Evolutionary conservation across 2,113 vertebrate species (phyloP).

Genomic region (Hiodon alosoides): DNA sequence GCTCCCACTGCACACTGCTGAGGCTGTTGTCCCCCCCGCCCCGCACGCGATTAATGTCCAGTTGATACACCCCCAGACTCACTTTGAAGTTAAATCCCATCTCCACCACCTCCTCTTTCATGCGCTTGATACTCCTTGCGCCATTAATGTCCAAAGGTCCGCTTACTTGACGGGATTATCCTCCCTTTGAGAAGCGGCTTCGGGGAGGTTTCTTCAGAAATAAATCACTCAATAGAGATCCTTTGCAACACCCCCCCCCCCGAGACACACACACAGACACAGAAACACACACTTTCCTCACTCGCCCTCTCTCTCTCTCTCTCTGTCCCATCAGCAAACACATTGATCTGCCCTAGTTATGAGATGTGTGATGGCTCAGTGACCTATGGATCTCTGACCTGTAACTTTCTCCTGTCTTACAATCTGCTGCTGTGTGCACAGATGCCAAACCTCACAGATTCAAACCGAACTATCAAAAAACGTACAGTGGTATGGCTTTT

Average conservation of each 20-base stretch:
- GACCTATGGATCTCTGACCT: not conserved
- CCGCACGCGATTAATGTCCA: constrained; percentile 4
- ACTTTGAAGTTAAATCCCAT: constrained; percentile 70
- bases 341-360: constrained; percentile 53
- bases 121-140: constrained; percentile 49
- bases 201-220: constrained; percentile 58
- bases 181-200: constrained; percentile 54
- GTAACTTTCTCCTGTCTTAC: no score
- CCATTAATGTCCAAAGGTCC: constrained; percentile 74
- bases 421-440: no score
- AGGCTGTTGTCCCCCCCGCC: not conserved
- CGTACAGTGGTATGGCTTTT: no score
- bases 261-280: not conserved
- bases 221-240: constrained; percentile 62
- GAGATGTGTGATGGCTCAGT: constrained; percentile 30
- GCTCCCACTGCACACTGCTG: not conserved
- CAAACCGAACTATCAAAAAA: no score
- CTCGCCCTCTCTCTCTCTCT: constrained; percentile 40
- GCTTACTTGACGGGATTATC: constrained; percentile 70
- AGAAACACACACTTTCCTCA: not conserved
- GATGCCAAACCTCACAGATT: no score
- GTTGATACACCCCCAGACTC: constrained; percentile 41
- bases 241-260: constrained; percentile 39
- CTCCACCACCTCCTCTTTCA: constrained; percentile 61
- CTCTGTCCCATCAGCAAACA: constrained; percentile 49